phyloP scores from a whole-genome alignment of 2,797 vertebrate species.

The Aplochiton taeniatus region DNA sequence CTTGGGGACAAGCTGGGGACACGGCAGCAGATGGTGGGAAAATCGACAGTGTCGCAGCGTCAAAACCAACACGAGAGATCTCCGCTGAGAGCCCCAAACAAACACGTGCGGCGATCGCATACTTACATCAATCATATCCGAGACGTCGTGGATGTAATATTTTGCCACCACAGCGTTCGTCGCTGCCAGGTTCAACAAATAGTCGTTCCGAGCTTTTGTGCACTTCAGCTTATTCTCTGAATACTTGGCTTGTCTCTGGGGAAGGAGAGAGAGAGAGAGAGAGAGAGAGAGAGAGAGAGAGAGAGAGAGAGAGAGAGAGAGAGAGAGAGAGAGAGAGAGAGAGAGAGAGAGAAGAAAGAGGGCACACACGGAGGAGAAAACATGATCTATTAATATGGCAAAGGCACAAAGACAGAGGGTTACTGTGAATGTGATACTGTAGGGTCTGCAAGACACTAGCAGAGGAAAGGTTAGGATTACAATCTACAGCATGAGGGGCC shows the following conservation, averaged over 20 bases:
- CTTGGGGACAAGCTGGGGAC: slow-evolving; percentile 46
- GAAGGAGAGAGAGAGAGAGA: slow-evolving; percentile 48
- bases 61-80: slow-evolving; percentile 36
- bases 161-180: slow-evolving; percentile 95
- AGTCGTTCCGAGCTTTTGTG: slow-evolving; percentile 97
- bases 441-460: too few relatives aligned
- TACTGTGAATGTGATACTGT: too few relatives aligned
- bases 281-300: slow-evolving; percentile 2
- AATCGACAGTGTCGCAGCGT: slow-evolving; percentile 46
- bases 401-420: too few relatives aligned
- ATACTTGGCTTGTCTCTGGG: slow-evolving; percentile 97
- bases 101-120: slow-evolving; percentile 50
- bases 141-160: slow-evolving; percentile 98
- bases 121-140: slow-evolving; percentile 97
- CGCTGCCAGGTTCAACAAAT: slow-evolving; percentile 94
- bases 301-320: slow-evolving; percentile 23
- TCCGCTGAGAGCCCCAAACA: slow-evolving; percentile 60
- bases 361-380: too few relatives aligned
- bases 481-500: too few relatives aligned
- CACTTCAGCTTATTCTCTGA: slow-evolving; percentile 99
- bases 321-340: slow-evolving; percentile 14
- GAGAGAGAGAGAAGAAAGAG: slow-evolving; percentile 21
- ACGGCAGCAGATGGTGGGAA: slow-evolving; percentile 62
- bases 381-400: too few relatives aligned
- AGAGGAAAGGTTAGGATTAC: too few relatives aligned